Percentiles rank a stretch among this genome's conserved stretches.
Evolutionary conservation across 2,797 vertebrate genomes (phyloP).

Genomic region (Sternarchorhynchus goeldii): DNA sequence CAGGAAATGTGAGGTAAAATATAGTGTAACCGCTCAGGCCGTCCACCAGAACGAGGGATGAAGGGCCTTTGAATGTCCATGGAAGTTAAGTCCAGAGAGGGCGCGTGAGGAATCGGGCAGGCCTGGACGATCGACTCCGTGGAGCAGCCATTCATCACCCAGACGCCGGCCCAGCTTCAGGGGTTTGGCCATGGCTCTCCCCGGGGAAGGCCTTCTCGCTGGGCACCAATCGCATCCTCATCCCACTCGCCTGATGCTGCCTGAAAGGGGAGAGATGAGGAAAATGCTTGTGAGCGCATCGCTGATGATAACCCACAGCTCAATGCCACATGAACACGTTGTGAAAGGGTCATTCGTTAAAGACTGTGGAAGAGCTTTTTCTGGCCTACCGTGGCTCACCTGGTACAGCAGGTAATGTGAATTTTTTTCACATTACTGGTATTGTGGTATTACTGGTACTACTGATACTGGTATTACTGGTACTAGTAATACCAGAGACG

Average conservation of each 20-base stretch:
- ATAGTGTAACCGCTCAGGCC: background rate
- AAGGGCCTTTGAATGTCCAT: constrained; percentile 24
- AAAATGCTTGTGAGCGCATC: constrained; percentile 77
- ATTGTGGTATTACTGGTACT: too few species aligned
- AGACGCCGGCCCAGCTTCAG: constrained; percentile 73
- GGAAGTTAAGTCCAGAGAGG: constrained; percentile 32
- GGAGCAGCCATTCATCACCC: constrained; percentile 77
- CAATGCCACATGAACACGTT: constrained; percentile 64
- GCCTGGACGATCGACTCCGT: constrained; percentile 68
- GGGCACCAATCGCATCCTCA: constrained; percentile 72
- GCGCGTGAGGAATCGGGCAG: constrained; percentile 30
- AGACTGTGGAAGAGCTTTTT: constrained; percentile 24
- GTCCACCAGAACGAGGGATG: constrained; percentile 23
- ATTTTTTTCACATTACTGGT: too few species aligned
- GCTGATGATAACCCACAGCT: constrained; percentile 72
- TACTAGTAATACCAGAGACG: too few species aligned
- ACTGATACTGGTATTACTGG: too few species aligned
- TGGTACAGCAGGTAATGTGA: too few species aligned
- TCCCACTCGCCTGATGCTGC: constrained; percentile 63
- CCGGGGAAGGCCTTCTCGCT: constrained; percentile 69
- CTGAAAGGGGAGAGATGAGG: constrained; percentile 46
- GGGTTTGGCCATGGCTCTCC: constrained; percentile 71
- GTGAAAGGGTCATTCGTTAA: constrained; percentile 63
- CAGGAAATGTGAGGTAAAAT: constrained; percentile 1
- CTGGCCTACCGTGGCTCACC: too few species aligned